Evolutionary conservation across 2,113 vertebrate genomes (phyloP).

Genomic region (Lanius collurio): DNA sequence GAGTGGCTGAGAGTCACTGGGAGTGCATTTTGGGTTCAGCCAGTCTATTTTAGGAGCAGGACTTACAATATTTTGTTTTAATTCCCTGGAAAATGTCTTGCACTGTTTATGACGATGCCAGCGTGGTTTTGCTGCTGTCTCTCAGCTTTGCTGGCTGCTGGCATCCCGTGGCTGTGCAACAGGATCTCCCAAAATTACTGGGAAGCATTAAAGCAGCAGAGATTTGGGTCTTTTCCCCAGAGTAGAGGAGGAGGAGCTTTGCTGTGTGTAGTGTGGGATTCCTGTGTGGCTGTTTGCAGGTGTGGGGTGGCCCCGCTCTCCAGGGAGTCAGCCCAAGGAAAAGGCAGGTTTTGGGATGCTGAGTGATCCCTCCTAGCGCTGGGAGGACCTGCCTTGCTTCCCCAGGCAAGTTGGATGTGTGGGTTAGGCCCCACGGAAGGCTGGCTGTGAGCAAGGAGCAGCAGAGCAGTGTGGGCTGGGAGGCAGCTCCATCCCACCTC

Average conservation of each 20-base stretch:
- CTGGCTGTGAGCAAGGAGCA: fast-evolving
- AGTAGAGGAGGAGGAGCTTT: background rate
- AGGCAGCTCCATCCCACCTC: fast-evolving
- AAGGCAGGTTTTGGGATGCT: background rate
- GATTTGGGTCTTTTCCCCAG: background rate
- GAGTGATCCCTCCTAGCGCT: fast-evolving
- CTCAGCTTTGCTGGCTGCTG: background rate
- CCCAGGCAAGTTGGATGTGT: background rate
- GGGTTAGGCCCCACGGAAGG: background rate
- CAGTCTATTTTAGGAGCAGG: background rate
- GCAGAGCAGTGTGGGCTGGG: background rate
- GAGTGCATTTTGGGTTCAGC: background rate
- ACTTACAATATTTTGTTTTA: background rate
- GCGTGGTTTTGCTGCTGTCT: background rate
- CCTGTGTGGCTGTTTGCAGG: background rate
- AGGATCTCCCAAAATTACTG: background rate
- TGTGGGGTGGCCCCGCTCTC: background rate
- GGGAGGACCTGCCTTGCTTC: background rate
- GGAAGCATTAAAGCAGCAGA: background rate
- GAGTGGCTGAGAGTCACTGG: background rate
- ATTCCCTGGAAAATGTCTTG: background rate
- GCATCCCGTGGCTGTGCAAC: fast-evolving
- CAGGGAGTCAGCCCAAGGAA: background rate
- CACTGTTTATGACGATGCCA: fast-evolving
- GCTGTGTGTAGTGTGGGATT: fast-evolving